Evolutionary conservation across 2,888 invertebrate species (phyloP).

Genomic region (Amphipyra berbera): DNA sequence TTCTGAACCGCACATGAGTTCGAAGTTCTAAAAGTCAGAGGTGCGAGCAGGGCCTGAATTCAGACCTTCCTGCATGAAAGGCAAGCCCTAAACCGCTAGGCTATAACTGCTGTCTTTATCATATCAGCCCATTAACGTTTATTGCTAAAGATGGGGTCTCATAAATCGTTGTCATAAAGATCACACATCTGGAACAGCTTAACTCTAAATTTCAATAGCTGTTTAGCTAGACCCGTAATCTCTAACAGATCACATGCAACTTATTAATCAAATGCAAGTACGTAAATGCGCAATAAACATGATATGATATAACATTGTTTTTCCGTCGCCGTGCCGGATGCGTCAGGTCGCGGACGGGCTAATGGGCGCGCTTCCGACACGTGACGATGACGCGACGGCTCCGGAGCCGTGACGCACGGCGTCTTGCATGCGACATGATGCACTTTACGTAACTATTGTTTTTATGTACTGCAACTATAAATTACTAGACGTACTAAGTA

Average conservation of each 20-base stretch:
- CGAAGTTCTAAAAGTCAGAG: too few species aligned
- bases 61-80: too few species aligned
- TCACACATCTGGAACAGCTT: too few species aligned
- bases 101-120: too few species aligned
- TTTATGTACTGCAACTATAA: conserved; percentile 28
- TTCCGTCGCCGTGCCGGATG: conserved; percentile 70
- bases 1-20: too few species aligned
- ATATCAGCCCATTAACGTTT: too few species aligned
- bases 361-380: conserved; percentile 79
- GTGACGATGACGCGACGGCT: conserved; percentile 57
- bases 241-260: conserved; percentile 21
- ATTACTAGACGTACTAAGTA: conserved; percentile 13
- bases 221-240: not conserved
- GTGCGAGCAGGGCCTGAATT: too few species aligned
- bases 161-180: too few species aligned
- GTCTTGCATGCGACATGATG: conserved; percentile 53
- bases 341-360: conserved; percentile 74
- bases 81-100: too few species aligned
- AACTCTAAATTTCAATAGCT: too few species aligned
- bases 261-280: not conserved
- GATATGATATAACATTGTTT: conserved; percentile 60
- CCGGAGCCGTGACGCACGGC: conserved; percentile 67
- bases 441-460: conserved; percentile 50
- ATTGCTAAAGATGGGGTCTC: too few species aligned
- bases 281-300: conserved; percentile 20